A percentile compares a stretch with the other conserved stretches of the same genome.
These are phyloP conservation scores for Sceliomorpha sp. DNA, from an alignment of 2,888 invertebrate genomes.

Conservation along the genomic window DNA sequence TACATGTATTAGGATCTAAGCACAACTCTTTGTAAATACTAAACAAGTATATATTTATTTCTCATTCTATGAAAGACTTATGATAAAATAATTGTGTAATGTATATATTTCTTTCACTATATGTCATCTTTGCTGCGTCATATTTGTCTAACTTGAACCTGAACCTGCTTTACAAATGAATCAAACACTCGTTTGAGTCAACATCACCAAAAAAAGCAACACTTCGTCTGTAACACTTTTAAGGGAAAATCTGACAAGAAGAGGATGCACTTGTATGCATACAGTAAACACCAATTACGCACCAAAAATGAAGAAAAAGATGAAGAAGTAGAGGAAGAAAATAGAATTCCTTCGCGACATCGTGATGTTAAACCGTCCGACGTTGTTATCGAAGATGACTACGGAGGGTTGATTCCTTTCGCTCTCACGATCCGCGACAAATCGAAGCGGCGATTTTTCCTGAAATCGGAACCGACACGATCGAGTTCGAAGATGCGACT, in stretches of 20 bases:
- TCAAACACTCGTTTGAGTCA: no score
- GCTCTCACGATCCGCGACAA: slow-evolving; percentile 43
- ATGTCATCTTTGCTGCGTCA: no score
- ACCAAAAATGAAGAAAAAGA: slow-evolving; percentile 42
- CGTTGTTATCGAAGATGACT: slow-evolving; percentile 3
- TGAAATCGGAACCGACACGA: slow-evolving; percentile 65
- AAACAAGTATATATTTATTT: no score
- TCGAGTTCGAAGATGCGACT: slow-evolving; percentile 73
- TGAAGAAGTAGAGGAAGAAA: slow-evolving; percentile 31
- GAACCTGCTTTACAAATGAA: no score
- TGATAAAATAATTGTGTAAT: no score
- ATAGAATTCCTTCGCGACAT: slow-evolving; percentile 48
- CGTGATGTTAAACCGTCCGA: slow-evolving; percentile 20
- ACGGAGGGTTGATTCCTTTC: slow-evolving; percentile 10
- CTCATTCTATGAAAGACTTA: no score
- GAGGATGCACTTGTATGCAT: not conserved
- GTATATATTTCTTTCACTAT: no score
- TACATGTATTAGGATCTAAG: no score
- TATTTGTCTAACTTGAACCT: no score
- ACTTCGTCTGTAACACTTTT: not conserved
- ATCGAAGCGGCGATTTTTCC: slow-evolving; percentile 16
- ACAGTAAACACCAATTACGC: slow-evolving; percentile 21
- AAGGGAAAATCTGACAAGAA: not conserved
- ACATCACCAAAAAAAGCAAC: no score
- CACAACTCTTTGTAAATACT: no score